phyloP scores from a whole-genome alignment of 2,888 invertebrate species.

The Eueremaeus valkanovi region DNA sequence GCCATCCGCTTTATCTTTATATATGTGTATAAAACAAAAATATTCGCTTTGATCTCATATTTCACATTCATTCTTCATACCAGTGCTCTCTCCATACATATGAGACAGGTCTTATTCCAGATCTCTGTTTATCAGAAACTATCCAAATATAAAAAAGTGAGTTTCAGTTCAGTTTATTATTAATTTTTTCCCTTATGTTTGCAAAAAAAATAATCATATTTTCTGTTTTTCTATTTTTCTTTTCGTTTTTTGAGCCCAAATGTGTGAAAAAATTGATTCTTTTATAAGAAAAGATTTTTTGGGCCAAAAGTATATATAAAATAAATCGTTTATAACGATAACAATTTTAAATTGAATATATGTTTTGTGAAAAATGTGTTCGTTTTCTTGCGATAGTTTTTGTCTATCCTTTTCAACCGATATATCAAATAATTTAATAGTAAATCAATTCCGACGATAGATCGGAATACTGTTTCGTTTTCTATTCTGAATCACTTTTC shows the following conservation, averaged over 20 bases:
- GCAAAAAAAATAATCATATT: not conserved
- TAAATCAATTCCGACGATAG: not conserved
- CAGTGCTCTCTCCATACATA: not conserved
- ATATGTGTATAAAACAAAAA: not conserved
- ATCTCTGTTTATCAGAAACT: too few relatives aligned
- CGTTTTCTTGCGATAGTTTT: not conserved
- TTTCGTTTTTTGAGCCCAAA: too few relatives aligned
- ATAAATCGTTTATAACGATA: constrained; percentile 12
- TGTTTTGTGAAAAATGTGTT: not conserved
- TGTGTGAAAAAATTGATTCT: too few relatives aligned
- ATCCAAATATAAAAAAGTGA: too few relatives aligned
- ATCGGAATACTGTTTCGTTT: too few relatives aligned
- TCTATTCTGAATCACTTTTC: too few relatives aligned
- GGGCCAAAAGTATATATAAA: too few relatives aligned
- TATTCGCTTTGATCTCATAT: not conserved
- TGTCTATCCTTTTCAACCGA: not conserved
- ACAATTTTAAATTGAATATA: constrained; percentile 9
- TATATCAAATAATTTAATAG: constrained; percentile 16
- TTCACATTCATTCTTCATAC: not conserved
- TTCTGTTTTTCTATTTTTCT: too few relatives aligned
- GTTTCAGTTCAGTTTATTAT: not conserved
- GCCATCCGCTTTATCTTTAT: not conserved
- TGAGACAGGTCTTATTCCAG: too few relatives aligned
- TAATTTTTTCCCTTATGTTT: not conserved
- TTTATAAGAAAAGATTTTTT: too few relatives aligned